Evolutionary conservation across 2,113 vertebrate species (phyloP).

Genomic region (Osmerus eperlanus): DNA sequence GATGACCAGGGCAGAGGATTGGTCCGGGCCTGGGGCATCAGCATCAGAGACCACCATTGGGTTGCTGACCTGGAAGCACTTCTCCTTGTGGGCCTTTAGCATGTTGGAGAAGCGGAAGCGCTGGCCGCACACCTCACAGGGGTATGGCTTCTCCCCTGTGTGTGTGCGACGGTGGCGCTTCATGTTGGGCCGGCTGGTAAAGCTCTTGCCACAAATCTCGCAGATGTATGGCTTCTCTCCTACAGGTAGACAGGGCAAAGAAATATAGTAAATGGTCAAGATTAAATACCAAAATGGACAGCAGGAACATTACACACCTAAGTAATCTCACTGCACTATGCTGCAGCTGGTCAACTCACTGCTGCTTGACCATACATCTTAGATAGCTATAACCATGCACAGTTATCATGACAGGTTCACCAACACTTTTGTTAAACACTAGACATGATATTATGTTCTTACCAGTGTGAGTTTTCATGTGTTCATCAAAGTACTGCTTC

Average conservation of each 20-base stretch:
- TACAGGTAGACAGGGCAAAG: slow-evolving; percentile 41
- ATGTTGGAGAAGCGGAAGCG: slow-evolving; percentile 99
- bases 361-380: too few species aligned
- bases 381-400: too few species aligned
- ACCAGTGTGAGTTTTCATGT: slow-evolving; percentile 99
- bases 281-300: too few species aligned
- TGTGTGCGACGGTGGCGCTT: slow-evolving; percentile 95
- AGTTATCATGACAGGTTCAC: too few species aligned
- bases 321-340: too few species aligned
- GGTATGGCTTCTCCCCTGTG: slow-evolving; percentile 96
- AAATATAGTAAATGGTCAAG: too few species aligned
- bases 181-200: slow-evolving; percentile 99
- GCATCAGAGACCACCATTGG: slow-evolving; percentile 64
- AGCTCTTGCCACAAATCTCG: slow-evolving; percentile 97
- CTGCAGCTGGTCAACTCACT: too few species aligned
- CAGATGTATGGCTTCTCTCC: slow-evolving; percentile 98
- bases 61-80: slow-evolving; percentile 89
- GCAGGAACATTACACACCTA: too few species aligned
- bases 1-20: slow-evolving; percentile 40
- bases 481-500: slow-evolving; percentile 98
- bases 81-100: slow-evolving; percentile 97
- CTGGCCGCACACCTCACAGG: slow-evolving; percentile 92
- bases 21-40: slow-evolving; percentile 50
- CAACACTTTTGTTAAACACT: too few species aligned
- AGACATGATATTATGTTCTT: slow-evolving; percentile 47